Conservation (phyloP, 2,797 vertebrate genomes). For the Mastacembelus armatus region DNA sequence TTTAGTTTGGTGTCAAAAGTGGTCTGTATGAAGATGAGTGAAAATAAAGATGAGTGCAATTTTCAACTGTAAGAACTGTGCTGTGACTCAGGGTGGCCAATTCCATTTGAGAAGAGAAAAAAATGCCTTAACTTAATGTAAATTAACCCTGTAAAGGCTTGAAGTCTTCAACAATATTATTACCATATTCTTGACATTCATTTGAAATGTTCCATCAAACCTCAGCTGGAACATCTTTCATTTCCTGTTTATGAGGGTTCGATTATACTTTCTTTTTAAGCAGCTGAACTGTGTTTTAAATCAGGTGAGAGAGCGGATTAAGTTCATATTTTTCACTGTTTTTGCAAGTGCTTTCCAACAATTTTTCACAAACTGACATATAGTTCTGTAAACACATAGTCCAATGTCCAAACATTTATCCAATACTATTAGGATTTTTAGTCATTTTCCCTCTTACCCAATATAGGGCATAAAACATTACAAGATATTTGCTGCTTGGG, state of each 20-base stretch:
- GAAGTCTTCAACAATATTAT: neutral
- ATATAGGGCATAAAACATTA: conserved; percentile 6
- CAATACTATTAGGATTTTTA: conserved; percentile 1
- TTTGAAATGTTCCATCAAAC: conserved; percentile 22
- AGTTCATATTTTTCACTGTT: too few species aligned
- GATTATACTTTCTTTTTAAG: conserved; percentile 47
- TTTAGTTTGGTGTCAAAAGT: too few species aligned
- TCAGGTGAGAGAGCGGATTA: neutral
- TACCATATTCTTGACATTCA: conserved; percentile 2
- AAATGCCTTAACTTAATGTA: neutral
- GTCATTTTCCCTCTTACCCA: conserved; percentile 8
- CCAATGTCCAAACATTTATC: conserved; percentile 30
- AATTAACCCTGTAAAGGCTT: neutral
- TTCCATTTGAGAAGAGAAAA: neutral
- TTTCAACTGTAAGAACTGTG: too few species aligned
- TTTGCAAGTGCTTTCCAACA: neutral
- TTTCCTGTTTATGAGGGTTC: conserved; percentile 47
- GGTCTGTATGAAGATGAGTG: neutral
- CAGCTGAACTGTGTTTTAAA: neutral
- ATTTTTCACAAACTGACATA: too few species aligned
- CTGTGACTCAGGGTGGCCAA: neutral
- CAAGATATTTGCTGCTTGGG: conserved; percentile 19
- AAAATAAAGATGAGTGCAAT: neutral
- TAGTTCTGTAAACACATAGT: too few species aligned
- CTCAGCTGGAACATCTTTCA: conserved; percentile 37